These are phyloP conservation scores for Microctenopoma steveboyesi DNA, from an alignment of 2,797 vertebrate species.

Conservation along the genomic window DNA sequence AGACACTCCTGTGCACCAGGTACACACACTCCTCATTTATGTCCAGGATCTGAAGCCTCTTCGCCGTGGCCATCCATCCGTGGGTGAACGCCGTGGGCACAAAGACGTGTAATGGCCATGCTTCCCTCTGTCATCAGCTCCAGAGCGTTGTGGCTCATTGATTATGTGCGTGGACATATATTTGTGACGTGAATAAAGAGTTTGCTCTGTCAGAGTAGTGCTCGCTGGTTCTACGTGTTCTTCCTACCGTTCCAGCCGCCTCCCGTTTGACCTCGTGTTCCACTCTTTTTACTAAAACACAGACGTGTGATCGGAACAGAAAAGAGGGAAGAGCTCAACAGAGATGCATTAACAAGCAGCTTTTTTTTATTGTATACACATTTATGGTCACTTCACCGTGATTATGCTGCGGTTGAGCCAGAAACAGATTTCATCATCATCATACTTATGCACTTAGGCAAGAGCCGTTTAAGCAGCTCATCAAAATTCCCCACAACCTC, in stretches of 20 bases:
- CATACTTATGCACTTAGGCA: slow-evolving; percentile 14
- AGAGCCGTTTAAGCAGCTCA: slow-evolving; percentile 27
- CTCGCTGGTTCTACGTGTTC: background rate
- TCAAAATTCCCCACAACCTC: slow-evolving; percentile 43
- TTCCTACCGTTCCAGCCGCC: background rate
- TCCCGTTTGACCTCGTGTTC: slow-evolving; percentile 10
- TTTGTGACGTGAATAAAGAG: too few relatives aligned
- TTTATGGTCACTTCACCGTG: slow-evolving; percentile 19
- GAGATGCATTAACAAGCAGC: slow-evolving; percentile 20
- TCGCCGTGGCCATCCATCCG: too few relatives aligned
- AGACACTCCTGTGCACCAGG: slow-evolving; percentile 87
- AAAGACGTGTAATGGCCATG: too few relatives aligned
- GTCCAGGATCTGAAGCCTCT: too few relatives aligned
- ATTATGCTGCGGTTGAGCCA: slow-evolving; percentile 32
- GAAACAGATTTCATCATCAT: slow-evolving; percentile 23
- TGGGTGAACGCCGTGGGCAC: too few relatives aligned
- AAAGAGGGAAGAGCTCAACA: slow-evolving; percentile 2
- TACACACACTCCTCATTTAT: slow-evolving; percentile 41
- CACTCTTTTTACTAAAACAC: background rate
- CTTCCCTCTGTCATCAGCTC: too few relatives aligned
- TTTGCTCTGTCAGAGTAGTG: background rate
- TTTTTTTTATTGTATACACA: slow-evolving; percentile 16
- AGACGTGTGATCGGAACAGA: background rate
- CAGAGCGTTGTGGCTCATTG: too few relatives aligned
- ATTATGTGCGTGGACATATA: too few relatives aligned